Evolutionary conservation across 1,140 invertebrate genomes (phyloP).

Genomic region (Papilio machaon): DNA sequence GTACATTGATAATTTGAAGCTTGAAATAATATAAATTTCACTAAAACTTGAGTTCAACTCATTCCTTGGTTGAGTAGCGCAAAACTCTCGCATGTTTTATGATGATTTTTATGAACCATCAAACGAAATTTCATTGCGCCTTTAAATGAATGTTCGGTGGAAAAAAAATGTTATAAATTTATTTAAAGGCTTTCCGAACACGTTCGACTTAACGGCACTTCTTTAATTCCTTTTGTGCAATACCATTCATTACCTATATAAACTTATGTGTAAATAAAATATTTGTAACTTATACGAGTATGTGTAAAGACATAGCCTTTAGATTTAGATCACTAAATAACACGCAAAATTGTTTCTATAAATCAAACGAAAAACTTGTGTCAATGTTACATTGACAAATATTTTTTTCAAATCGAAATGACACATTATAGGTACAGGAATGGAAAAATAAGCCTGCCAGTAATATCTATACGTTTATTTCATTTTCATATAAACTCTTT

Average conservation of each 20-base stretch:
- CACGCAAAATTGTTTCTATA: not conserved
- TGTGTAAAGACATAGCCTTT: not conserved
- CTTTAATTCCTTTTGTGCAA: constrained; percentile 12
- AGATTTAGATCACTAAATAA: not conserved
- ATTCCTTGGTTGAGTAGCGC: not conserved
- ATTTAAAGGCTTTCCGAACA: constrained; percentile 25
- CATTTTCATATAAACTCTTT: too few species aligned
- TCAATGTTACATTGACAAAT: not conserved
- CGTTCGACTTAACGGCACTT: constrained; percentile 13
- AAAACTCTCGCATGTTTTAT: constrained; percentile 33
- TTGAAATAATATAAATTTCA: not conserved
- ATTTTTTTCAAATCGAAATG: not conserved
- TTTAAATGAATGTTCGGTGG: not conserved
- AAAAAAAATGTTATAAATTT: constrained; percentile 20
- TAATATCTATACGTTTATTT: not conserved
- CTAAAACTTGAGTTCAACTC: not conserved
- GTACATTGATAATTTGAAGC: not conserved
- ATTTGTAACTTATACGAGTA: not conserved
- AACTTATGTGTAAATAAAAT: not conserved
- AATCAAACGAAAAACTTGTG: not conserved
- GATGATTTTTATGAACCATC: constrained; percentile 36
- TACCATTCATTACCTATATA: not conserved
- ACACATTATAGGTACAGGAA: not conserved
- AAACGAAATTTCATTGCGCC: constrained; percentile 29
- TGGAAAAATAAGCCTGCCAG: not conserved